Base-by-base conservation (phyloP, 1,140 invertebrate genomes). In the Leptinotarsa defecta region DNA sequence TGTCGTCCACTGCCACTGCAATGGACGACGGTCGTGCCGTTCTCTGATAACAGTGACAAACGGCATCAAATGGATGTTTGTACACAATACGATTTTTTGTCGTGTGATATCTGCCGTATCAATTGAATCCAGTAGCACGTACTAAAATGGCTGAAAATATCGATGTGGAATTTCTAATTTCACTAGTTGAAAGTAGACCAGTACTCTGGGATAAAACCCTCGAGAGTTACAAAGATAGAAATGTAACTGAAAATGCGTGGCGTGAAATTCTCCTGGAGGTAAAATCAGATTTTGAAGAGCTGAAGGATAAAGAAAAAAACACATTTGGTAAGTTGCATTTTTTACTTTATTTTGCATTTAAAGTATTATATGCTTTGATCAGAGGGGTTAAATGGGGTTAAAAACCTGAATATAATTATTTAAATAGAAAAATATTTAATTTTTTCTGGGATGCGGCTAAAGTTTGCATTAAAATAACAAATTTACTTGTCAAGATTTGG, bases 131-230 rank as follows among this genome's bases (percentile, higher is more conserved):
- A 64, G 63, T 65, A 20, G 68, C 68, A 27, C 27, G 68, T 69
- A 49, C 15, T 48, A 69, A 72, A 72, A 72, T 72, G 68, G 74
- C 71, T 69, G 71, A 76, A 71, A 75, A 72, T 76, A 80, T 72
- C 22, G 74, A 80, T 73, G 76, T 65, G 71, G 77, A 78, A 69
- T 71, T 78, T 76, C 75, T 80, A 73, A 78, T 74, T 74, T 69
- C 74, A 69, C 73, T 67, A 63, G 74, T 77, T 48, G 77, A 76
- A 71, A 73, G 48, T 65, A 71, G 68, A 43, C 74, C 74, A n/a
- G 63, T 71, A 13, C 52, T 75, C 34, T 75, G 68, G 74, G 74
- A 71, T 68, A 76, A 76, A 65, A 78, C 69, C 43, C 65, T 68
- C 22, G 77, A 76, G 13, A 69, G 15, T 34, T 78, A 76, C 68